A percentile compares a stretch with the other conserved stretches of the same genome.
Conservation (phyloP, 2,888 invertebrate genomes). For the Byasa hedistus region DNA sequence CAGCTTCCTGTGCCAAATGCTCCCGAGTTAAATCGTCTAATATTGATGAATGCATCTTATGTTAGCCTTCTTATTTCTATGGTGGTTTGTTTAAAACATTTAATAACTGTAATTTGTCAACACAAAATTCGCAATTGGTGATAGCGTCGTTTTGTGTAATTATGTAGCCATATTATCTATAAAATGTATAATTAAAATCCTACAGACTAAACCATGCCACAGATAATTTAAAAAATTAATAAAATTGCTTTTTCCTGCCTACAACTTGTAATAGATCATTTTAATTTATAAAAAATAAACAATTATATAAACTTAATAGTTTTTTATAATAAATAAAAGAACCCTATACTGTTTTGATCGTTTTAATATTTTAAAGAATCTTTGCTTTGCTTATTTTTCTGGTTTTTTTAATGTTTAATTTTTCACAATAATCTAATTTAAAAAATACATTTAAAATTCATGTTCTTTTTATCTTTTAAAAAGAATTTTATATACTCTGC, state of each 20-base stretch:
- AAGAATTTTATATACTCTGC: no score
- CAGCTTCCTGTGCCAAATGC: constrained; percentile 61
- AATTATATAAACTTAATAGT: no score
- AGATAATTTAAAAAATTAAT: neutral
- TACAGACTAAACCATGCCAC: neutral
- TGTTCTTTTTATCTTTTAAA: no score
- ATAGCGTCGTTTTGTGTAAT: constrained; percentile 25
- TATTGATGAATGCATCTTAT: constrained; percentile 74
- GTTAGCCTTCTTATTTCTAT: constrained; percentile 38
- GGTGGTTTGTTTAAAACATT: constrained; percentile 45
- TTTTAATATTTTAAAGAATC: no score
- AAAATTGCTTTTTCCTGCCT: neutral
- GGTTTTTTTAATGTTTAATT: no score
- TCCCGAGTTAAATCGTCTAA: constrained; percentile 66
- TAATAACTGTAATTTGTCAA: constrained; percentile 32
- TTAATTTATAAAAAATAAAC: no score
- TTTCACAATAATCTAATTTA: no score
- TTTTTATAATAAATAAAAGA: no score
- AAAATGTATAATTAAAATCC: neutral
- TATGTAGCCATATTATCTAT: neutral
- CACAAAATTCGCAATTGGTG: constrained; percentile 22
- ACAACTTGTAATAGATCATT: no score
- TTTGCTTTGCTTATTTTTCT: no score
- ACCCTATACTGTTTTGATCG: no score
- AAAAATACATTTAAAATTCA: no score